Evolutionary conservation across 2,888 invertebrate species (phyloP).

Genomic region (Dexiosoma caninum): DNA sequence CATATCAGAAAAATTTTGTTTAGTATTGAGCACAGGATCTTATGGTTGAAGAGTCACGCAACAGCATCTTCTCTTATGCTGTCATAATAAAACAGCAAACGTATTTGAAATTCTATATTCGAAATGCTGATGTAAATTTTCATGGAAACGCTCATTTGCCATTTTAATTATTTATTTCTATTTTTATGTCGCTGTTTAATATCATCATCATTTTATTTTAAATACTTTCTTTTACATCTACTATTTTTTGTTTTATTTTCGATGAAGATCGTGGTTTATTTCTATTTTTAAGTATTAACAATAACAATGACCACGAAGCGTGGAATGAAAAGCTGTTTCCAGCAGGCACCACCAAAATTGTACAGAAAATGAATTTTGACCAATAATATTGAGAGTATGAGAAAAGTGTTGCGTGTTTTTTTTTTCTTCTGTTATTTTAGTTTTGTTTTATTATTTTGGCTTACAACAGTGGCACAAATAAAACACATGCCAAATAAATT

Average conservation of each 20-base stretch:
- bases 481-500: slow-evolving; percentile 63
- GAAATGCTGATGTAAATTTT: not conserved
- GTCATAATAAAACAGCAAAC: no score
- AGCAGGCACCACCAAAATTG: slow-evolving; percentile 32
- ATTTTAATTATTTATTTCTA: slow-evolving; percentile 54
- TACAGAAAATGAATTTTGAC: slow-evolving; percentile 52
- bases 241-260: slow-evolving; percentile 20
- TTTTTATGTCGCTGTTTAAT: slow-evolving; percentile 48
- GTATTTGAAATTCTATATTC: no score
- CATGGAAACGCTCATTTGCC: slow-evolving; percentile 30
- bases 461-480: slow-evolving; percentile 60
- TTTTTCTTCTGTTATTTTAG: not conserved
- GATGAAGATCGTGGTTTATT: slow-evolving; percentile 57
- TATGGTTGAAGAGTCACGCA: no score
- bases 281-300: slow-evolving; percentile 58
- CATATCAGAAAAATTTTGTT: no score
- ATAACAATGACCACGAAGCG: slow-evolving; percentile 39
- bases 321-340: slow-evolving; percentile 23
- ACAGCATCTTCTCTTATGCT: no score
- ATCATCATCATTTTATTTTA: slow-evolving; percentile 43
- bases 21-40: no score
- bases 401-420: slow-evolving; percentile 28
- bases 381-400: slow-evolving; percentile 50
- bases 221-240: slow-evolving; percentile 26
- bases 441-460: slow-evolving; percentile 1